phyloP scores from a whole-genome alignment of 2,888 invertebrate species.

The Coelogynopora nodosa region DNA sequence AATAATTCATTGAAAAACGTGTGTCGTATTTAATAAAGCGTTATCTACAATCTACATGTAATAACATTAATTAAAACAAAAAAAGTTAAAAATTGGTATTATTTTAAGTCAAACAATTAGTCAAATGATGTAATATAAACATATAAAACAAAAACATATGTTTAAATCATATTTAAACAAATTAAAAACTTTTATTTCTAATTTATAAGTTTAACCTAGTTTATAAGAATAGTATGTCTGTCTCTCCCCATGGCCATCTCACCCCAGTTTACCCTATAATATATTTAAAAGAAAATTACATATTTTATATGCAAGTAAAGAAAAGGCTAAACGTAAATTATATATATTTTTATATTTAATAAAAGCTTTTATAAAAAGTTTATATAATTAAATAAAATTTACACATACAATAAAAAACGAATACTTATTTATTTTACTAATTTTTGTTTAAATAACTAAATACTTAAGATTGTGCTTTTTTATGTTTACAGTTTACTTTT shows the following conservation, averaged over 20 bases:
- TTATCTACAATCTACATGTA: neutral
- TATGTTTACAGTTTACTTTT: no score
- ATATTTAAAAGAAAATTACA: no score
- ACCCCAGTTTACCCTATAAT: neutral
- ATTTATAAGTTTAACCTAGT: neutral
- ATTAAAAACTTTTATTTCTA: neutral
- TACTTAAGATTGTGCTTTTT: no score
- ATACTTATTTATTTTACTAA: no score
- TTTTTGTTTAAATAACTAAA: no score
- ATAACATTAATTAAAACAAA: neutral
- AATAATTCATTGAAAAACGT: neutral
- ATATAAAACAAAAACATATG: neutral
- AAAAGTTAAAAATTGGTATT: neutral
- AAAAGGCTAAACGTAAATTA: no score
- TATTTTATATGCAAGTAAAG: no score
- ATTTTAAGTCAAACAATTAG: neutral
- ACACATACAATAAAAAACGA: no score
- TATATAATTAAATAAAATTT: no score
- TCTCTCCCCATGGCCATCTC: neutral
- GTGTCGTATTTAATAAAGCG: neutral
- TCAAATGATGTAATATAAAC: conserved; percentile 49
- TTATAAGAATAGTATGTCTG: neutral
- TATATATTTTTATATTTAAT: no score
- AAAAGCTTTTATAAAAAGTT: no score
- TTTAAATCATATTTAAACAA: neutral